Evolutionary conservation across 2,113 vertebrate species (phyloP), one percentile per base, ranked within the genome.

Genomic region (Dasyprocta punctata): DNA sequence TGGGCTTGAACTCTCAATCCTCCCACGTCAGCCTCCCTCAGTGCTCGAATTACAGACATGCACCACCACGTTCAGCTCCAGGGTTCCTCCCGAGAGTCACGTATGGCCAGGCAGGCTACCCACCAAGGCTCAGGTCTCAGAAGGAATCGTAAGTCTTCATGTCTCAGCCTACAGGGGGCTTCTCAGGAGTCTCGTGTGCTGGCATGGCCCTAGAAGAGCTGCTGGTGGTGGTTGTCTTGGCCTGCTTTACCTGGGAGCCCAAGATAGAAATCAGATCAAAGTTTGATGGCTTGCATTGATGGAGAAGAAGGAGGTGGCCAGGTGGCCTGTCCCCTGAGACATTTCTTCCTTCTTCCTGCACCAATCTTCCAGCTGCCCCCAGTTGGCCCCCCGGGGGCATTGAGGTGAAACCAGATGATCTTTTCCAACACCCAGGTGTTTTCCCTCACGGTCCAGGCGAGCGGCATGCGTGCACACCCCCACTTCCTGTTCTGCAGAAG

Each of bases 401-500:
- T 20, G 47, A 67, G 41, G 61, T 71, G 58, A 86, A 89, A 77
- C 17, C 22, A n/a, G 13, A 20, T 11, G 38, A 22, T 54, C 69
- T 3, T 0, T 44, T 81, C 84, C 38, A 82, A 44, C 19, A n/a
- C 47, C 69, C 38, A 71, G 73, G 73, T 77, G 19, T 67, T 73
- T 12, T 61, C 16, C 86, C 19, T 83, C n/a, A 13, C 2, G 67
- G 8, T 3, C 44, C 49, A 54, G n/a, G 58, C 12, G 0, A 89
- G 60, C 14, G 8, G 19, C 7, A 1, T 0, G 1, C 44, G 11
- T 33, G 7, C 33, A 2, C 38, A 10, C 33, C 7, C 60, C 33
- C n/a, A 41, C 28, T 38, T 71, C 65, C 95, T 26, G 69, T 19
- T 83, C 67, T 71, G 5, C 36, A 19, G 19, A 77, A 19, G 22